Percentiles rank a stretch among this genome's conserved stretches.
Conservation (phyloP, 1,140 invertebrate species). For the Trichonephila inaurata region DNA sequence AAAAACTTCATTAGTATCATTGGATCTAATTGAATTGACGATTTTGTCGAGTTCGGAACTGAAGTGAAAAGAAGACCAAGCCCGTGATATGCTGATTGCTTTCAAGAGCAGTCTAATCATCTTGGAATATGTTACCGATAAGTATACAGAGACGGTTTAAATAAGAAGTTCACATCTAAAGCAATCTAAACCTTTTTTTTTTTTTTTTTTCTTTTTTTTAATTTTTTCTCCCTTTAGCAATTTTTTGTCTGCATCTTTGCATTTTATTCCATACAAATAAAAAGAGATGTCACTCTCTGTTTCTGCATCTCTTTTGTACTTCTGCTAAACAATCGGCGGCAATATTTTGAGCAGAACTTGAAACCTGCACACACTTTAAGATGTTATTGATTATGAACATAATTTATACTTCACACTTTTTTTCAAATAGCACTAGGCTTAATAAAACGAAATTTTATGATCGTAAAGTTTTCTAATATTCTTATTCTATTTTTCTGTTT, state of each 20-base stretch:
- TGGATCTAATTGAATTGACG: constrained; percentile 42
- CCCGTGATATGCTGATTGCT: constrained; percentile 20
- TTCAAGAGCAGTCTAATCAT: constrained; percentile 13
- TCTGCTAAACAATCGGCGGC: too few relatives aligned
- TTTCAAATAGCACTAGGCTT: too few relatives aligned
- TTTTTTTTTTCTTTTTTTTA: background rate
- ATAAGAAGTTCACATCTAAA: background rate
- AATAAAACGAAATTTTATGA: too few relatives aligned
- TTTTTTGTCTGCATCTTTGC: background rate
- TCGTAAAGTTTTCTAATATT: too few relatives aligned
- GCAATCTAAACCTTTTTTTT: background rate
- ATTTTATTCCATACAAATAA: too few relatives aligned
- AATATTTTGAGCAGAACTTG: too few relatives aligned
- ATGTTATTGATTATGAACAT: too few relatives aligned
- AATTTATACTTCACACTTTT: too few relatives aligned
- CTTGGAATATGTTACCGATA: background rate
- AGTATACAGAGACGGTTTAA: background rate
- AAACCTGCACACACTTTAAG: too few relatives aligned
- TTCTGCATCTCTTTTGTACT: too few relatives aligned
- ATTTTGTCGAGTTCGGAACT: background rate
- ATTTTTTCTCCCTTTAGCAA: background rate
- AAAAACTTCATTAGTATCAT: constrained; percentile 50
- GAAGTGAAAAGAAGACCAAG: background rate
- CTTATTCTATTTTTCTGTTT: too few relatives aligned
- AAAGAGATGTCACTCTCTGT: too few relatives aligned